Evolutionary conservation across 2,113 vertebrate genomes (phyloP), one percentile per base, ranked within the genome.

Genomic region (Zosterops pallidus): DNA sequence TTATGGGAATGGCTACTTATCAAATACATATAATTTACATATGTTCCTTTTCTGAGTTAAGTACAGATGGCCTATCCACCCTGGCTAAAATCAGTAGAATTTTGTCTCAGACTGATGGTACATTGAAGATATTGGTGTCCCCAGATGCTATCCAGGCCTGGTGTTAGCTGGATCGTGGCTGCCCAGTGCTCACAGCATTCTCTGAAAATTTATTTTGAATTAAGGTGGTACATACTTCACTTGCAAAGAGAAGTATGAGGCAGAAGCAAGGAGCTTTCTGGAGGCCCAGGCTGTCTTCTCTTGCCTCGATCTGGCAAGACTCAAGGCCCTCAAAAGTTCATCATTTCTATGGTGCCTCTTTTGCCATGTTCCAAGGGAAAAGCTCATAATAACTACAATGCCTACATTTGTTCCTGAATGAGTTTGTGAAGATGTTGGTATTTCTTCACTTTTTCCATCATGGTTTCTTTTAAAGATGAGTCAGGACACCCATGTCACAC

Each of bases 401-500:
- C 10, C n/a, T 62, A 46, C 5, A 39, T 39, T 78, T 46, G 14
- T 9, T 70, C 39, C n/a, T 13, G 24, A 62, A 47, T 47, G 20
- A n/a, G 28, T 62, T 53, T 39, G 3, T 62, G 39, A 69, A 69
- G 39, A 53, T 53, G 4, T 13, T 46, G 15, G 6, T 46, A 62
- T 12, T 53, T 62, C 15, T 20, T 39, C 23, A 53, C 11, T 62
- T 78, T 69, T 69, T 62, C 74, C 47, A 39, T n/a, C 24, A 33
- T 1, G 0, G 19, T 10, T 12, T 28, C 11, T 52, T 39, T 13
- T 47, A 41, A 62, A 79, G 18, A 62, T 39, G n/a, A 39, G 24
- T 70, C 29, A 46, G n/a, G 31, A 62, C 23, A 39, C 12, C 29
- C 8, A 0, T 24, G 41, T n/a, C 0, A 0, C n/a, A 46, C 14